These are phyloP conservation scores for Drosophila novamexicana DNA, from an alignment of 1,140 invertebrate genomes.

Conservation along the genomic window DNA sequence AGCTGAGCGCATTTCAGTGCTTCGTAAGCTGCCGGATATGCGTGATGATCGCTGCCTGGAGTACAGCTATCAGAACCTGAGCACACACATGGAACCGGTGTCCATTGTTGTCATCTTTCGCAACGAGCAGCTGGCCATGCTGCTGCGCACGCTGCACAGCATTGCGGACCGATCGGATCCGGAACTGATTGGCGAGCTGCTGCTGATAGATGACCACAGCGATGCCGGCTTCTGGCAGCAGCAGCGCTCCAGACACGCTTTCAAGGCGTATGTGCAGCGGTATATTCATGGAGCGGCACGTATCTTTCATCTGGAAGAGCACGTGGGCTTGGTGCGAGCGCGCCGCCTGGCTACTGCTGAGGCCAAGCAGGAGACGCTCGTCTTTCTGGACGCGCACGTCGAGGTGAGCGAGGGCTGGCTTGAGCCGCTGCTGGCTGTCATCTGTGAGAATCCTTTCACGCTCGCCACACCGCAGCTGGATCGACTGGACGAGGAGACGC, in stretches of 20 bases:
- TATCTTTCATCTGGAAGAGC: constrained; percentile 88
- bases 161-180: constrained; percentile 91
- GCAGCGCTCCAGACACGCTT: constrained; percentile 83
- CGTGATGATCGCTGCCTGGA: constrained; percentile 25
- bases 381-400: constrained; percentile 96
- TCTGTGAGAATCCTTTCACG: constrained; percentile 87
- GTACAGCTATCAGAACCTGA: background rate
- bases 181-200: constrained; percentile 92
- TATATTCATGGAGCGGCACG: constrained; percentile 82
- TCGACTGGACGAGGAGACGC: constrained; percentile 35
- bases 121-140: constrained; percentile 94
- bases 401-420: constrained; percentile 94
- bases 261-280: constrained; percentile 86
- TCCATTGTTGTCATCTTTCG: constrained; percentile 95
- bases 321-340: constrained; percentile 94
- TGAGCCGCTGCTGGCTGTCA: constrained; percentile 89
- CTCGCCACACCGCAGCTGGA: constrained; percentile 96
- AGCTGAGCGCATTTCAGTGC: constrained; percentile 24
- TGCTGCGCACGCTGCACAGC: constrained; percentile 92
- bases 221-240: constrained; percentile 82
- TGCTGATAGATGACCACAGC: constrained; percentile 95
- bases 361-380: constrained; percentile 91
- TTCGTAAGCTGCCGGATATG: constrained; percentile 16
- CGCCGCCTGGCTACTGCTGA: constrained; percentile 91
- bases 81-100: background rate